Conservation (phyloP, 2,797 vertebrate genomes). For the Arrhamphus sclerolepis region DNA sequence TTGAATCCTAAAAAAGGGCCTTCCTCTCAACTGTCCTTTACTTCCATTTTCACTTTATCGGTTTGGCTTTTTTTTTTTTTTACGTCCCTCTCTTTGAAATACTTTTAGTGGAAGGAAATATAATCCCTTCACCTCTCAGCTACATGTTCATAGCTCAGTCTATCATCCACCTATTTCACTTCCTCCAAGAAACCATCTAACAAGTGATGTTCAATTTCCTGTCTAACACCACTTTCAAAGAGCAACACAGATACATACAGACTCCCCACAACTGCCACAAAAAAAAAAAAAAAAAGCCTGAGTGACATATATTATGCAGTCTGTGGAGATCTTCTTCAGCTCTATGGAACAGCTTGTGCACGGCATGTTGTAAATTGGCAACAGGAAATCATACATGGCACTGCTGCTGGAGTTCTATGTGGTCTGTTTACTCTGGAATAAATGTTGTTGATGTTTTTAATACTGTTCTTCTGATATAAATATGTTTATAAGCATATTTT, state of each 20-base stretch:
- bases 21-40: slow-evolving; percentile 15
- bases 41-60: slow-evolving; percentile 16
- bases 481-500: no score
- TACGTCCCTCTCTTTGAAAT: slow-evolving; percentile 20
- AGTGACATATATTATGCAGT: slow-evolving; percentile 57
- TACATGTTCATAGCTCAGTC: slow-evolving; percentile 35
- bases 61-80: background rate
- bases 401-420: slow-evolving; percentile 46
- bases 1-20: slow-evolving; percentile 39
- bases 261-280: slow-evolving; percentile 25
- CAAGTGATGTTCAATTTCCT: slow-evolving; percentile 61
- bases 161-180: slow-evolving; percentile 46
- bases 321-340: slow-evolving; percentile 43
- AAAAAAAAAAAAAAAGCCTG: slow-evolving; percentile 6
- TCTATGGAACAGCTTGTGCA: slow-evolving; percentile 61
- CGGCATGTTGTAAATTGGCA: slow-evolving; percentile 56
- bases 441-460: slow-evolving; percentile 23
- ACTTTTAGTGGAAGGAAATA: slow-evolving; percentile 35
- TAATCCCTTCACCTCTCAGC: slow-evolving; percentile 34
- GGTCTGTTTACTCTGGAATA: slow-evolving; percentile 43
- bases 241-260: slow-evolving; percentile 50
- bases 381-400: slow-evolving; percentile 35
- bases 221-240: slow-evolving; percentile 50
- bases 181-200: slow-evolving; percentile 51
- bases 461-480: no score